Conservation (phyloP, 2,113 vertebrate species). For the Rynchops niger region DNA sequence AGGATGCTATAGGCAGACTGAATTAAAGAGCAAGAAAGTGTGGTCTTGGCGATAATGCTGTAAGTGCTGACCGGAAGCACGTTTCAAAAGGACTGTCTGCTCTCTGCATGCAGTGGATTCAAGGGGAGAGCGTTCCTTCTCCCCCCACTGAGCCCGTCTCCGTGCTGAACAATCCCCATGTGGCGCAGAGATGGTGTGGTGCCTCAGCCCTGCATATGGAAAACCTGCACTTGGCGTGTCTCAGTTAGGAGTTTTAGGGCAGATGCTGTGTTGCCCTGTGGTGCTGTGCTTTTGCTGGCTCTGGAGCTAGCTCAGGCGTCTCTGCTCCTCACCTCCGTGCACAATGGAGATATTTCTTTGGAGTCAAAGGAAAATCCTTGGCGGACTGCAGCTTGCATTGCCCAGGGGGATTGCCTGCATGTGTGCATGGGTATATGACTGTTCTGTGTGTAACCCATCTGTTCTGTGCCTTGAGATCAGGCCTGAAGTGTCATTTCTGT, state of each 20-base stretch:
- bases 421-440: background rate
- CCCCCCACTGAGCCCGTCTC: rapidly evolving
- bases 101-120: background rate
- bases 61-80: background rate
- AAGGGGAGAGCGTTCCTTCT: background rate
- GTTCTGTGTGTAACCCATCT: background rate
- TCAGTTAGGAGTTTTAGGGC: rapidly evolving
- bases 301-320: background rate
- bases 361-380: background rate
- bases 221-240: background rate
- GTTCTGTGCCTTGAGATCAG: background rate
- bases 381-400: background rate
- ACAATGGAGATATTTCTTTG: background rate
- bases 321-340: background rate
- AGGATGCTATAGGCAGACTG: background rate
- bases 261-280: background rate
- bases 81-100: background rate
- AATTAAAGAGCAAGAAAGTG: background rate
- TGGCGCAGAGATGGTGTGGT: background rate
- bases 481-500: background rate
- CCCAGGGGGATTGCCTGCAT: background rate
- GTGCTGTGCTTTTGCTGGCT: background rate
- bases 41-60: background rate
- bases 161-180: background rate
- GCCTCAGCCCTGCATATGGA: background rate